A percentile compares a stretch with the other conserved stretches of the same genome.
Conservation (phyloP, 2,797 vertebrate species). For the Uromys caudimaculatus region DNA sequence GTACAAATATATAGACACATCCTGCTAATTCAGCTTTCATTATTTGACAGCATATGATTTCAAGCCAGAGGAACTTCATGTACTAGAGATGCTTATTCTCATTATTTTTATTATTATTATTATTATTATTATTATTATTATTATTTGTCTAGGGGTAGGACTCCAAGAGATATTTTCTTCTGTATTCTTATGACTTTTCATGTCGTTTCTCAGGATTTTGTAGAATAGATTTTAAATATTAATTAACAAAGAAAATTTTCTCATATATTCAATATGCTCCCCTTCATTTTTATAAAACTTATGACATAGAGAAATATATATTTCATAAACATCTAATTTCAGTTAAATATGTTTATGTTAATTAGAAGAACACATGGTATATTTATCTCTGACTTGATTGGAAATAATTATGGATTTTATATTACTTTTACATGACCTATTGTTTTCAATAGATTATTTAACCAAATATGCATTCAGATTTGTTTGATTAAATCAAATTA, state of each 20-base stretch:
- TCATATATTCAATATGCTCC: not conserved
- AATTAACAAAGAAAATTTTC: not conserved
- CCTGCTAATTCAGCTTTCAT: too few relatives aligned
- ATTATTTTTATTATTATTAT: not conserved
- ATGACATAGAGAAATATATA: not conserved
- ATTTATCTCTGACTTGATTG: too few relatives aligned
- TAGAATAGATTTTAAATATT: not conserved
- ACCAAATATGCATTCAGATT: too few relatives aligned
- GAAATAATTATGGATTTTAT: not conserved
- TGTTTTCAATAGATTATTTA: not conserved
- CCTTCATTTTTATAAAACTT: not conserved
- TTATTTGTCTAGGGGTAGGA: not conserved
- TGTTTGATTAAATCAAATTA: not conserved
- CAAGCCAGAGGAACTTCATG: not conserved
- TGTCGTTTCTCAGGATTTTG: not conserved
- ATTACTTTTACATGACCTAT: not conserved
- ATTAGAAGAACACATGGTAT: not conserved
- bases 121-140: too few relatives aligned
- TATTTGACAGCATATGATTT: not conserved
- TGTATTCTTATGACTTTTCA: not conserved
- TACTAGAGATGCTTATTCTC: not conserved
- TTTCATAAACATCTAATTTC: not conserved
- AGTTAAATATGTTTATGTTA: not conserved
- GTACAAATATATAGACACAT: too few relatives aligned
- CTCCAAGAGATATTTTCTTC: not conserved